These are phyloP conservation scores for Leptogaster cylindrica DNA, from an alignment of 2,888 invertebrate genomes.

Conservation along the genomic window DNA sequence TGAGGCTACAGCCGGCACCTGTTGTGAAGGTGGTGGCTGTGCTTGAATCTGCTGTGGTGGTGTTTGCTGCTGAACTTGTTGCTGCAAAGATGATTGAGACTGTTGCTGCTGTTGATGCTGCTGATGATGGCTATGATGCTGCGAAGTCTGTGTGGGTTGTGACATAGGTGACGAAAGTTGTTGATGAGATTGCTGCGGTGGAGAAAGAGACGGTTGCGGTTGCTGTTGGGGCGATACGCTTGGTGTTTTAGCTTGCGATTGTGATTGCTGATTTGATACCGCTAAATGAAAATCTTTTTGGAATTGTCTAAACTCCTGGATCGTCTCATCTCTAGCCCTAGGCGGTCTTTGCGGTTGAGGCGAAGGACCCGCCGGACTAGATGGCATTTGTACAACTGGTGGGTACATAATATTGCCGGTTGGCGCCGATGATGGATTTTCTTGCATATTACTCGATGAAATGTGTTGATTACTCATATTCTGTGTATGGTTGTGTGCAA, in stretches of 20 bases:
- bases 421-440: slow-evolving; percentile 30
- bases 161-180: slow-evolving; percentile 51
- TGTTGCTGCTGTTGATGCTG: slow-evolving; percentile 52
- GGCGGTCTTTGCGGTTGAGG: slow-evolving; percentile 57
- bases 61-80: slow-evolving; percentile 47
- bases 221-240: slow-evolving; percentile 57
- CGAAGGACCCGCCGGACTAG: slow-evolving; percentile 51
- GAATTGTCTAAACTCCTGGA: slow-evolving; percentile 76
- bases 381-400: slow-evolving; percentile 35
- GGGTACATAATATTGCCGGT: slow-evolving; percentile 41
- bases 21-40: slow-evolving; percentile 46
- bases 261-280: slow-evolving; percentile 50
- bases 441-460: slow-evolving; percentile 40
- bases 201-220: slow-evolving; percentile 55
- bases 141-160: slow-evolving; percentile 50
- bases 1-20: slow-evolving; percentile 51
- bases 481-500: slow-evolving; percentile 53
- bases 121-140: slow-evolving; percentile 46
- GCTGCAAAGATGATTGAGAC: slow-evolving; percentile 47
- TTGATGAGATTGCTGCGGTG: slow-evolving; percentile 53
- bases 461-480: slow-evolving; percentile 50
- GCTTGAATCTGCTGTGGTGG: slow-evolving; percentile 48
- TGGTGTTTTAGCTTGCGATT: slow-evolving; percentile 52
- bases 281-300: slow-evolving; percentile 79
- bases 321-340: slow-evolving; percentile 57